phyloP scores from a whole-genome alignment of 2,797 vertebrate genomes.

The Sebastes vulpes region DNA sequence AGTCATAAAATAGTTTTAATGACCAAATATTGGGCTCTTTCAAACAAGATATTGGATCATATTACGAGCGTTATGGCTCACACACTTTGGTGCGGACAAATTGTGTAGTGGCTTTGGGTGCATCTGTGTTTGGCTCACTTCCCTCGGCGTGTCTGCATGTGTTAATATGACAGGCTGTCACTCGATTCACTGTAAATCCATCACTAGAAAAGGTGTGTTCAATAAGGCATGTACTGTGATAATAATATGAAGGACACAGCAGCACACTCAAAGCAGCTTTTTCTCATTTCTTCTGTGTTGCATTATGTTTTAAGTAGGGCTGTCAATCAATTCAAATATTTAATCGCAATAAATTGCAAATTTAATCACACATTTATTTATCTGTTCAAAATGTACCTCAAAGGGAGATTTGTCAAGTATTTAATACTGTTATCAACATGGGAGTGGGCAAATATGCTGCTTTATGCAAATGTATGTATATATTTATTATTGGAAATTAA shows the following conservation, averaged over 20 bases:
- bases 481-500: too few species aligned
- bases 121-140: not conserved
- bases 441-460: too few species aligned
- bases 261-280: not conserved
- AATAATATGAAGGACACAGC: not conserved
- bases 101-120: not conserved
- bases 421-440: too few species aligned
- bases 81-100: constrained; percentile 20
- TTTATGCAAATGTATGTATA: too few species aligned
- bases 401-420: too few species aligned
- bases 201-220: not conserved
- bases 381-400: too few species aligned
- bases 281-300: not conserved
- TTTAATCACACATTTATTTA: too few species aligned
- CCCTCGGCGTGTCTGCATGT: not conserved
- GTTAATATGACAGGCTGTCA: not conserved
- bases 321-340: too few species aligned
- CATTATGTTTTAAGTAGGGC: not conserved
- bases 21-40: constrained; percentile 75
- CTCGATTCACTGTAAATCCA: constrained; percentile 6
- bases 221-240: not conserved
- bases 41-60: constrained; percentile 71
- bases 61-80: constrained; percentile 57
- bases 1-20: constrained; percentile 75
- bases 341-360: too few species aligned